phyloP scores from a whole-genome alignment of 2,888 invertebrate genomes.

The Elmis aenea region DNA sequence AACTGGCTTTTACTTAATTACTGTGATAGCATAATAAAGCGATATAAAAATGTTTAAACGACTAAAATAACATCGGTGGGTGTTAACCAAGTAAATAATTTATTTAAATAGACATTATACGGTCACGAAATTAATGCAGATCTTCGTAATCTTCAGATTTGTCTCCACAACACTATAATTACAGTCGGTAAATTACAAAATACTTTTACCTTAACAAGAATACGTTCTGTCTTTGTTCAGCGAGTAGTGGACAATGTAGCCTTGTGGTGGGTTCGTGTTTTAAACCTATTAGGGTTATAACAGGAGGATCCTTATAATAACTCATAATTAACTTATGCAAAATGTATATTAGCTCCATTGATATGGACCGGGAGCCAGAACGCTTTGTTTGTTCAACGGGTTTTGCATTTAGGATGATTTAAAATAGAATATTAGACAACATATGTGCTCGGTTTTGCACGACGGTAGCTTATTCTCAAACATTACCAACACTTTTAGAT shows the following conservation, averaged over 20 bases:
- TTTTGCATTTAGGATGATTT: constrained; percentile 15
- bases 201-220: too few relatives aligned
- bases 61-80: too few relatives aligned
- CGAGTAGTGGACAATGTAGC: too few relatives aligned
- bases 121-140: constrained; percentile 31
- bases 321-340: constrained; percentile 43
- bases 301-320: constrained; percentile 31
- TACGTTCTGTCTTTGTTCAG: too few relatives aligned
- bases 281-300: not conserved
- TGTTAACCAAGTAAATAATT: constrained; percentile 26
- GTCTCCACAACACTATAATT: constrained; percentile 27
- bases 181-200: constrained; percentile 9
- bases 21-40: too few relatives aligned
- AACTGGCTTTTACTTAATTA: too few relatives aligned
- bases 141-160: constrained; percentile 33
- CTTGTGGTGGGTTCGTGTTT: too few relatives aligned
- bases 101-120: constrained; percentile 28
- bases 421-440: constrained; percentile 8
- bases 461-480: too few relatives aligned
- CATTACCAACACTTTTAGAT: too few relatives aligned
- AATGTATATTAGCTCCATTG: constrained; percentile 19
- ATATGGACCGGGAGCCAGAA: constrained; percentile 12
- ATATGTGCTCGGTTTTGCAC: too few relatives aligned
- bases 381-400: constrained; percentile 14
- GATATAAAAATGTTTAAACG: too few relatives aligned